These are phyloP conservation scores for Eupithecia dodoneata DNA, from an alignment of 2,888 invertebrate species.

Conservation along the genomic window DNA sequence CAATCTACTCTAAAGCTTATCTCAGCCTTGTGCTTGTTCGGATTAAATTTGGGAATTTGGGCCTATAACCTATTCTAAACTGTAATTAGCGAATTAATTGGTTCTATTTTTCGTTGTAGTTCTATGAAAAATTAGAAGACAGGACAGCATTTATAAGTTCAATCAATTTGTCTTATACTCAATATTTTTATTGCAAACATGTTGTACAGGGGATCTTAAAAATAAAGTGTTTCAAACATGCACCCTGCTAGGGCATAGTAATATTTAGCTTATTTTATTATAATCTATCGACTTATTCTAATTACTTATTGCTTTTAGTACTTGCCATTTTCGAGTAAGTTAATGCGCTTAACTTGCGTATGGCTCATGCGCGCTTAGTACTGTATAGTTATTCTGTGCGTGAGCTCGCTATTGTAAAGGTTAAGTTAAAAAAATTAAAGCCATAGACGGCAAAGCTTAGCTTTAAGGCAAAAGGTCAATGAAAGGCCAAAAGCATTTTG, in stretches of 20 bases:
- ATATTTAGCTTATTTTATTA: too few species aligned
- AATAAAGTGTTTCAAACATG: too few species aligned
- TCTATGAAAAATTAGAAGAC: background rate
- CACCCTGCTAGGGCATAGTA: too few species aligned
- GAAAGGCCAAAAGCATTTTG: conserved; percentile 4
- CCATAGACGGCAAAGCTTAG: background rate
- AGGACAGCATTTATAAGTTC: background rate
- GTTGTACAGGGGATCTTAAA: too few species aligned
- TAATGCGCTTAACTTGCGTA: background rate
- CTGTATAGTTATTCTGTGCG: too few species aligned
- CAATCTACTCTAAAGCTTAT: background rate
- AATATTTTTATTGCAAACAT: too few species aligned
- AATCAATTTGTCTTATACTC: background rate
- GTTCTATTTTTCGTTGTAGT: background rate
- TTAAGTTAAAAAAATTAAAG: background rate
- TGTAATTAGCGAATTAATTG: background rate
- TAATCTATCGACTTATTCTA: too few species aligned
- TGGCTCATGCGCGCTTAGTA: too few species aligned
- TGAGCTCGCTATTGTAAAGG: background rate
- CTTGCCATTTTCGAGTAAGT: background rate
- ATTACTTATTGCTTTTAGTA: too few species aligned
- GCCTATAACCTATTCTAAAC: background rate
- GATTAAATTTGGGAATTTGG: background rate
- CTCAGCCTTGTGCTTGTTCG: background rate
- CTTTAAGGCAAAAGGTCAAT: background rate